Evolutionary conservation across 2,888 invertebrate species (phyloP).

Genomic region (Andrena minutula): DNA sequence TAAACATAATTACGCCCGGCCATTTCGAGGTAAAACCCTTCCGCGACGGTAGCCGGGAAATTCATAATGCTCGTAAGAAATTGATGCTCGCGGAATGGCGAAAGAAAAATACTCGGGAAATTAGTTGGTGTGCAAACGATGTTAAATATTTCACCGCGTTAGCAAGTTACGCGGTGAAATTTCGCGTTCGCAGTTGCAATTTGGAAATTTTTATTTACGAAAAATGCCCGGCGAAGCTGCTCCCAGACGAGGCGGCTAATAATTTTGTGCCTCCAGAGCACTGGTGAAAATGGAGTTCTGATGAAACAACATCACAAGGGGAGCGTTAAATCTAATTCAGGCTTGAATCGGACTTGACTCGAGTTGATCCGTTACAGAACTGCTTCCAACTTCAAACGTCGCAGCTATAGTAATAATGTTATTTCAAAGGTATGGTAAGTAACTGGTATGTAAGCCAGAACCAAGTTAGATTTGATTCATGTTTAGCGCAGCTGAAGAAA

Average conservation of each 20-base stretch:
- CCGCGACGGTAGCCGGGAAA: neutral
- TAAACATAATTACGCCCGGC: constrained; percentile 41
- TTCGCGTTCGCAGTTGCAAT: neutral
- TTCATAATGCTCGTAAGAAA: constrained; percentile 33
- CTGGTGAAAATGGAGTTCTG: too few species aligned
- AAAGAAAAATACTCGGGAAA: constrained; percentile 34
- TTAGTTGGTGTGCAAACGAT: constrained; percentile 23
- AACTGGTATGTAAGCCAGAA: too few species aligned
- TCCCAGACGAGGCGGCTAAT: neutral
- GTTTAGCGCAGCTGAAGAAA: neutral
- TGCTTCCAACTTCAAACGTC: too few species aligned
- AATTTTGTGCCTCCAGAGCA: too few species aligned
- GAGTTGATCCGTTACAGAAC: too few species aligned
- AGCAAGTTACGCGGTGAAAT: constrained; percentile 4
- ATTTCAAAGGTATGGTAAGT: too few species aligned
- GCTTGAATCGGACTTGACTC: too few species aligned
- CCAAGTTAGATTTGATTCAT: too few species aligned
- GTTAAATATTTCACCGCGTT: constrained; percentile 44
- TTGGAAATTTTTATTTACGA: neutral
- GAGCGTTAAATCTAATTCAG: too few species aligned
- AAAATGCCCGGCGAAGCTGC: neutral
- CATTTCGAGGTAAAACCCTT: constrained; percentile 18
- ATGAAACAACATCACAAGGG: too few species aligned
- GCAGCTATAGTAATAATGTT: too few species aligned
- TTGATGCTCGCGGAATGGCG: constrained; percentile 34